A percentile compares a stretch with the other conserved stretches of the same genome.
phyloP scores from a whole-genome alignment of 2,797 vertebrate genomes.

The Epinephelus malabaricus region DNA sequence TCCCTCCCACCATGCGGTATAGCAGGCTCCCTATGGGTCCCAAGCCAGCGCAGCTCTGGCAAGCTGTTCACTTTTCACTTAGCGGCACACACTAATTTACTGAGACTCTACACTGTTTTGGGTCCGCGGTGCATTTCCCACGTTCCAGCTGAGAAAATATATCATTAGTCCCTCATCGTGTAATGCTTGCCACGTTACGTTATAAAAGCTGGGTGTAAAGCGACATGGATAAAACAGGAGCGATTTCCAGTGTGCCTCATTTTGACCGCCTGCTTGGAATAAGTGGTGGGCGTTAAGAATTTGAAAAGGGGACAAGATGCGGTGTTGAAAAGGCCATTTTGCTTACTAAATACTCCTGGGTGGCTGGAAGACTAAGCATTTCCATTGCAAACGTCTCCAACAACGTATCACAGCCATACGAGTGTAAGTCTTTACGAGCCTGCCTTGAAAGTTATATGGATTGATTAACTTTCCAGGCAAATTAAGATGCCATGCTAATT shows the following conservation, averaged over 20 bases:
- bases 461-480: slow-evolving; percentile 82
- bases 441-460: slow-evolving; percentile 79
- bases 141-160: slow-evolving; percentile 90
- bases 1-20: slow-evolving; percentile 63
- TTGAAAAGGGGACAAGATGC: slow-evolving; percentile 72
- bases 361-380: slow-evolving; percentile 80
- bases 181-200: slow-evolving; percentile 88
- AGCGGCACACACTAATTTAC: slow-evolving; percentile 83
- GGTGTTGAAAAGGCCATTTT: slow-evolving; percentile 79
- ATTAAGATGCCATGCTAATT: slow-evolving; percentile 81
- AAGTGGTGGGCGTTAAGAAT: slow-evolving; percentile 70
- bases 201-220: slow-evolving; percentile 86
- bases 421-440: slow-evolving; percentile 72
- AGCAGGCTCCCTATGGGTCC: slow-evolving; percentile 72
- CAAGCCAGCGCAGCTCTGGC: slow-evolving; percentile 71
- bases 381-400: slow-evolving; percentile 76
- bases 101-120: slow-evolving; percentile 84
- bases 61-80: slow-evolving; percentile 80
- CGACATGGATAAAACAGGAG: slow-evolving; percentile 80
- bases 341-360: slow-evolving; percentile 81
- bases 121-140: slow-evolving; percentile 80
- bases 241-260: slow-evolving; percentile 80
- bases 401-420: slow-evolving; percentile 68
- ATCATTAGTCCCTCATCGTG: slow-evolving; percentile 86
- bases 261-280: slow-evolving; percentile 78